A percentile compares a stretch with the other conserved stretches of the same genome.
These are phyloP conservation scores for Drosophila mimetica DNA, from an alignment of 2,888 invertebrate species.

Conservation along the genomic window DNA sequence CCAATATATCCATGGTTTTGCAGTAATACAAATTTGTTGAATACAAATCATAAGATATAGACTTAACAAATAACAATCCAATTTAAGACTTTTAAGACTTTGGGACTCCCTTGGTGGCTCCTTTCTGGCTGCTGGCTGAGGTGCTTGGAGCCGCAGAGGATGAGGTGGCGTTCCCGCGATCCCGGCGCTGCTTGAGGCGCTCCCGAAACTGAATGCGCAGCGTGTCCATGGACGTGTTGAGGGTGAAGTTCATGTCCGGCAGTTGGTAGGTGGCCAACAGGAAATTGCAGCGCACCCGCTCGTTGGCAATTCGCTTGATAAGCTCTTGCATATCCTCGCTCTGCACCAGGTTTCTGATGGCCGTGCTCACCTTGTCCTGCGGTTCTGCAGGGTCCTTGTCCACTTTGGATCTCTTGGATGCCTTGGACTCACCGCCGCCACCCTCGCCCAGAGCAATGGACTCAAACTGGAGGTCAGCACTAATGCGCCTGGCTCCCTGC, in stretches of 20 bases:
- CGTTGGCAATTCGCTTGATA: slow-evolving; percentile 56
- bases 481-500: slow-evolving; percentile 44
- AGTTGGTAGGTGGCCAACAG: slow-evolving; percentile 56
- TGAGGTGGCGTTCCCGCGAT: not conserved
- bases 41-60: not conserved
- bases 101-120: slow-evolving; percentile 2
- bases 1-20: no score
- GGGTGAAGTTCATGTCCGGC: slow-evolving; percentile 56
- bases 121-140: slow-evolving; percentile 4
- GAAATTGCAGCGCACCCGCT: slow-evolving; percentile 67
- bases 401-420: slow-evolving; percentile 1
- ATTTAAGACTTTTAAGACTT: slow-evolving; percentile 6
- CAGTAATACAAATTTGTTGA: not conserved
- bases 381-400: not conserved
- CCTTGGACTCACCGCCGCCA: not conserved
- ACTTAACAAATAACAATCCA: no score
- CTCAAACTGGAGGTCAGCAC: slow-evolving; percentile 62
- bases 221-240: slow-evolving; percentile 42
- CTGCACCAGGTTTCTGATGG: slow-evolving; percentile 39
- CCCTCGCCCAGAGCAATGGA: slow-evolving; percentile 38
- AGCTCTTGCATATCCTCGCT: slow-evolving; percentile 40
- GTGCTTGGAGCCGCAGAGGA: not conserved
- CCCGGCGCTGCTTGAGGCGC: slow-evolving; percentile 38
- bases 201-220: slow-evolving; percentile 51
- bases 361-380: not conserved